Conservation (phyloP, 1,140 invertebrate genomes). For the Proctacanthus coquilletti region DNA sequence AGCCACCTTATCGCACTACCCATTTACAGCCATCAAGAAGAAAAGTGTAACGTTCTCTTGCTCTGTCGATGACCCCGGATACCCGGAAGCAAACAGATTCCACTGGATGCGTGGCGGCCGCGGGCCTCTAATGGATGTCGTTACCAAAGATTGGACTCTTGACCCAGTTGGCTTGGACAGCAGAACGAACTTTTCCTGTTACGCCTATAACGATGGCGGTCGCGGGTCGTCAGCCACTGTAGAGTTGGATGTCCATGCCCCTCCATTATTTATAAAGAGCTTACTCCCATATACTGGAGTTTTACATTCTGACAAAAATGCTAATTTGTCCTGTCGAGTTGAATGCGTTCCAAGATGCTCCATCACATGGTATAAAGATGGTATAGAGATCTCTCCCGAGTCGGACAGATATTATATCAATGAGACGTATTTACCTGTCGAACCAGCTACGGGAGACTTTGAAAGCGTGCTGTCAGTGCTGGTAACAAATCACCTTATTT, state of each 20-base stretch:
- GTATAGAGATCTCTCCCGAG: slow-evolving; percentile 39
- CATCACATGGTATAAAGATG: slow-evolving; percentile 70
- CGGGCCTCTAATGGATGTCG: slow-evolving; percentile 52
- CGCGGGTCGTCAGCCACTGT: slow-evolving; percentile 53
- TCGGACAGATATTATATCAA: slow-evolving; percentile 51
- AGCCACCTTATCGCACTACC: slow-evolving; percentile 52
- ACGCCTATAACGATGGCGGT: slow-evolving; percentile 67
- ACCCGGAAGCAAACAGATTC: slow-evolving; percentile 55
- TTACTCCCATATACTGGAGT: slow-evolving; percentile 67
- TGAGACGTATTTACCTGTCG: slow-evolving; percentile 44
- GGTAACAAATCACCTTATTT: slow-evolving; percentile 27
- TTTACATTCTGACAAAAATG: slow-evolving; percentile 43
- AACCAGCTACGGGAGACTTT: slow-evolving; percentile 65
- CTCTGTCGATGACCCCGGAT: slow-evolving; percentile 61
- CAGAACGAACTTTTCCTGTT: slow-evolving; percentile 73
- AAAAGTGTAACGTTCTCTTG: slow-evolving; percentile 61
- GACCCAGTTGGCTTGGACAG: slow-evolving; percentile 65
- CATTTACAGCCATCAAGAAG: slow-evolving; percentile 60
- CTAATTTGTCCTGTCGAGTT: slow-evolving; percentile 69
- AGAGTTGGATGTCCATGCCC: slow-evolving; percentile 66
- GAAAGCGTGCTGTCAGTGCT: slow-evolving; percentile 72
- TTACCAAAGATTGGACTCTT: slow-evolving; percentile 56
- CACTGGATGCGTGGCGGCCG: slow-evolving; percentile 60
- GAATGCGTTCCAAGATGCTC: slow-evolving; percentile 75
- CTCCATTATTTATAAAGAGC: slow-evolving; percentile 70